Conservation (phyloP, 1,140 invertebrate species). For the Brachionus plicatilis region DNA sequence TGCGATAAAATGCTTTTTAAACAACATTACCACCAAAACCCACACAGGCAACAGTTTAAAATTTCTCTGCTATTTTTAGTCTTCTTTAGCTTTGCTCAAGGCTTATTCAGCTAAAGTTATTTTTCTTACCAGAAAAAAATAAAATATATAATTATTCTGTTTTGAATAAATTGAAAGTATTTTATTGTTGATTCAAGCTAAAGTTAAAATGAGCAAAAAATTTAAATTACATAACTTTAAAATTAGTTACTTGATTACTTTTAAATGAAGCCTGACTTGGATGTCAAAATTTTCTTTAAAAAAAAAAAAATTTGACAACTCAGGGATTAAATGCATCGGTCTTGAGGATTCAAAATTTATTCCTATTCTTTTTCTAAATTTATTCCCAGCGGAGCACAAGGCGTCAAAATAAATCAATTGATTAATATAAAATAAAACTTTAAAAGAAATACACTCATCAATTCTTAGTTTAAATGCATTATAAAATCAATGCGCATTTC, state of each 20-base stretch:
- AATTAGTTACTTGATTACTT: not conserved
- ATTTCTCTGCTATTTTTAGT: not conserved
- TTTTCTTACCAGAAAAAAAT: not conserved
- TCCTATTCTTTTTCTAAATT: too few relatives aligned
- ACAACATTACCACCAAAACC: not conserved
- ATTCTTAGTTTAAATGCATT: not conserved
- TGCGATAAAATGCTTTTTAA: not conserved
- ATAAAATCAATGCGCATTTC: too few relatives aligned
- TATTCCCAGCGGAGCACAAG: too few relatives aligned
- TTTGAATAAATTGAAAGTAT: not conserved
- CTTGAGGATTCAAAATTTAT: not conserved
- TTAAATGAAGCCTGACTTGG: not conserved
- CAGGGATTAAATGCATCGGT: not conserved
- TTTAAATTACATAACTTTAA: not conserved
- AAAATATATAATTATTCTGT: not conserved
- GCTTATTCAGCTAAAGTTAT: not conserved
- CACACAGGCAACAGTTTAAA: not conserved
- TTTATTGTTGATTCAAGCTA: not conserved
- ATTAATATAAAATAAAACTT: not conserved
- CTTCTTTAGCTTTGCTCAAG: not conserved
- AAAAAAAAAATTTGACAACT: not conserved
- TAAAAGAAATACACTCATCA: not conserved
- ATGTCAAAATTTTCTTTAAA: not conserved
- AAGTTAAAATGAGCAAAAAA: not conserved
- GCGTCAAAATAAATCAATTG: too few relatives aligned